Evolutionary conservation across 64 coral and sea anemone species (phyloP), one percentile per base, ranked within the genome.

Genomic region (Exaiptasia diaphana): DNA sequence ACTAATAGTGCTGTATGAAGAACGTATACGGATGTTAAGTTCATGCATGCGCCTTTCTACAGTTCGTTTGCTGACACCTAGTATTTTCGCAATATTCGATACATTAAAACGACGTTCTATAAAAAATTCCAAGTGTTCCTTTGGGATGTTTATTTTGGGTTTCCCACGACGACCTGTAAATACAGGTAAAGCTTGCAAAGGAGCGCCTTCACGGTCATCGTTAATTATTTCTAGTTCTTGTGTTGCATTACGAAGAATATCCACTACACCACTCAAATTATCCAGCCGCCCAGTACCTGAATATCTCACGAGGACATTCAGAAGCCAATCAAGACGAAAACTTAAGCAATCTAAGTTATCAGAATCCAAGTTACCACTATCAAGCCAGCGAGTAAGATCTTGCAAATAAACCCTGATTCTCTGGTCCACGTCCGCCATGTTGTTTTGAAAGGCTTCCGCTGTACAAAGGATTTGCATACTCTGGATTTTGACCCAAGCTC

Each of bases 221-320:
- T 27, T 60, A 60, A 80, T 41, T 17, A 38, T 64, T 14, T 80
- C 76, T 49, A 50, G 14, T 10, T 13, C 71, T 74, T 74, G 21
- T 38, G 43, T 80, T 15, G 63, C 76, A 18, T 56, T 8, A 41
- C 76, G 76, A 45, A 80, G 76, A 64, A 80, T 55, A 56, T 80
- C 38, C 25, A 80, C 63, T 42, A 80, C 76, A 4, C 57, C 15
- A 25, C 54, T 38, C 27, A 15, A 25, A 50, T 30, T 44, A 49
- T 60, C 56, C 41, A 60, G 41, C 45, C 55, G 26, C 24, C 62
- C 77, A 15, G 25, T 23, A 56, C 14, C 25, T 8, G 53, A 61
- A 57, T 79, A 79, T 79, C 54, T 79, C 50, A 79, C 37, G 61
- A 79, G 76, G 34, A 77, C 21, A 41, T 78, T 78, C 55, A 78